Percentiles rank a stretch among this genome's conserved stretches.
Conservation (phyloP, 1,140 invertebrate species). For the Sarcophaga peregrina region DNA sequence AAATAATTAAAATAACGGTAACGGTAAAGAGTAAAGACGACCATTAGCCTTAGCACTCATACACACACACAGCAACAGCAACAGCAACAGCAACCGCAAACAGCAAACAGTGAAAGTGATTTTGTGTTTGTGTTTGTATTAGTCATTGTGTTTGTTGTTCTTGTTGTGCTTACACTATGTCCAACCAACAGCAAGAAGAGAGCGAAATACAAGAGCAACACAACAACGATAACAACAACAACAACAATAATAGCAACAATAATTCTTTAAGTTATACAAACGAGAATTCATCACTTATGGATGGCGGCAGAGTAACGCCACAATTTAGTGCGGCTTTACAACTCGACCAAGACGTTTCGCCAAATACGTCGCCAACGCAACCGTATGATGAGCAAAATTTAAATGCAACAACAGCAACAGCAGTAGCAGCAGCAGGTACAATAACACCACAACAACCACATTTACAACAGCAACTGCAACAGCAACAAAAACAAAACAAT, state of each 20-base stretch:
- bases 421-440: background rate
- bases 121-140: no score
- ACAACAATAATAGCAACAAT: background rate
- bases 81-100: background rate
- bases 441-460: constrained; percentile 23
- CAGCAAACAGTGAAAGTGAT: background rate
- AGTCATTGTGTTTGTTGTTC: no score
- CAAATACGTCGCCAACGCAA: constrained; percentile 53
- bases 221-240: background rate
- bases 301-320: constrained; percentile 63
- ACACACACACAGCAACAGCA: background rate
- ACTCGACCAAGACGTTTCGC: constrained; percentile 65
- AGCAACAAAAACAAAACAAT: constrained; percentile 44
- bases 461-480: constrained; percentile 34
- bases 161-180: background rate
- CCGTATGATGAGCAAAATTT: constrained; percentile 37
- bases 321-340: constrained; percentile 65
- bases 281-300: constrained; percentile 48
- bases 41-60: background rate
- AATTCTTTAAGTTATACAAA: background rate
- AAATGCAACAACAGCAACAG: constrained; percentile 22
- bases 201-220: background rate
- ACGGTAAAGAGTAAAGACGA: background rate
- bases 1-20: background rate
- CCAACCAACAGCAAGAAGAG: background rate